phyloP scores from a whole-genome alignment of 2,888 invertebrate species.

The Nesidiocoris tenuis region DNA sequence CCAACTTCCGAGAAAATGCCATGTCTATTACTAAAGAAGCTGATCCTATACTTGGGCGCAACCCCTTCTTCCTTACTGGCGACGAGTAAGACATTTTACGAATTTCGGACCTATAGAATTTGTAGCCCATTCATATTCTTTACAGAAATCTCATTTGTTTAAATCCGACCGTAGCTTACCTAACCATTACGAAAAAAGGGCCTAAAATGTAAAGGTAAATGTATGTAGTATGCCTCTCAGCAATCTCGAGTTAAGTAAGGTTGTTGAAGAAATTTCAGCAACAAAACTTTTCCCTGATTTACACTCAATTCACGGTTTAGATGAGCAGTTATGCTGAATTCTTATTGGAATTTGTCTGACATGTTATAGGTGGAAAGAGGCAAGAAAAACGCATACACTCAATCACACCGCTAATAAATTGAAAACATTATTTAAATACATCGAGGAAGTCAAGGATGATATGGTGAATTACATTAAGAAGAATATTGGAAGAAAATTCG shows the following conservation, averaged over 20 bases:
- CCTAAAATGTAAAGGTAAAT: too few relatives aligned
- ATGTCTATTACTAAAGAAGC: conserved; percentile 16
- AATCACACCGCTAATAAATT: conserved; percentile 24
- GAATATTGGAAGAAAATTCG: conserved; percentile 16
- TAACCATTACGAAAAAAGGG: too few relatives aligned
- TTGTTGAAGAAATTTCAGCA: too few relatives aligned
- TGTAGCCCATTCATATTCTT: not conserved
- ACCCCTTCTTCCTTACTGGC: conserved; percentile 32
- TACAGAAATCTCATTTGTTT: too few relatives aligned
- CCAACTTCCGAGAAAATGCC: conserved; percentile 27
- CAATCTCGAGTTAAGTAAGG: too few relatives aligned
- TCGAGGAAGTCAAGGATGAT: conserved; percentile 35
- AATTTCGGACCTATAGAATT: not conserved
- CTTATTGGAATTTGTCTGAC: too few relatives aligned
- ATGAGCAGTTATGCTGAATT: too few relatives aligned
- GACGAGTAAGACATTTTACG: conserved; percentile 13
- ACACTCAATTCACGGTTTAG: too few relatives aligned
- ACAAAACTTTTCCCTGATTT: too few relatives aligned
- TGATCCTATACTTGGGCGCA: conserved; percentile 30
- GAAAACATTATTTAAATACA: conserved; percentile 9
- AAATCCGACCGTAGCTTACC: too few relatives aligned
- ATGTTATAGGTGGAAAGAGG: conserved; percentile 21
- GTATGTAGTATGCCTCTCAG: too few relatives aligned
- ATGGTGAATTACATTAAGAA: conserved; percentile 6
- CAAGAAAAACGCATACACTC: conserved; percentile 9